These are phyloP conservation scores for Neoitamus cyanurus DNA, from an alignment of 2,888 invertebrate genomes.

Conservation along the genomic window DNA sequence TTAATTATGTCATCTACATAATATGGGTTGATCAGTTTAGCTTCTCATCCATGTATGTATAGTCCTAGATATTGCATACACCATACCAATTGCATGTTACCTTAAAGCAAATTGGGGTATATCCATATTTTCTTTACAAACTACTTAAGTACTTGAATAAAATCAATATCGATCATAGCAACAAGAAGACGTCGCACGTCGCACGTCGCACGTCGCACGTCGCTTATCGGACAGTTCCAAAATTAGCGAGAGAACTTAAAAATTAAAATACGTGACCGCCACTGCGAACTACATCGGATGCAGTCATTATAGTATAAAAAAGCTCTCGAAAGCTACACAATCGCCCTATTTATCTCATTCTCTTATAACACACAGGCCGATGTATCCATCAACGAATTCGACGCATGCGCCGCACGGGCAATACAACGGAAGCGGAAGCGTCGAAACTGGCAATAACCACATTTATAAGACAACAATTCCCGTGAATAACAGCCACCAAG, in stretches of 20 bases:
- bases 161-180: background rate
- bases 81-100: too few species aligned
- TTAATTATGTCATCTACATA: too few species aligned
- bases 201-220: too few species aligned
- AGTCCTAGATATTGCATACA: too few species aligned
- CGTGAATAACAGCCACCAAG: constrained; percentile 56
- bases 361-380: background rate
- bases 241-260: background rate
- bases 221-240: background rate
- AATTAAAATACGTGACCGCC: background rate
- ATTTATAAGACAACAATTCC: constrained; percentile 63
- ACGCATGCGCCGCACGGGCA: constrained; percentile 48
- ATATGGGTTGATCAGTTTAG: too few species aligned
- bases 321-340: background rate
- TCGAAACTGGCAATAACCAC: constrained; percentile 53
- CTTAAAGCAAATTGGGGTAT: too few species aligned
- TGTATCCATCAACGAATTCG: constrained; percentile 45
- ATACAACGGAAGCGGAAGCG: constrained; percentile 13
- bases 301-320: background rate
- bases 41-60: too few species aligned
- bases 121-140: too few species aligned
- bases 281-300: background rate
- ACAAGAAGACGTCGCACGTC: too few species aligned
- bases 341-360: background rate
- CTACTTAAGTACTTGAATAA: too few species aligned